Percentiles rank a stretch among this genome's conserved stretches.
These are phyloP conservation scores for Lepidurus packardi DNA, from an alignment of 1,140 invertebrate genomes.

Conservation along the genomic window DNA sequence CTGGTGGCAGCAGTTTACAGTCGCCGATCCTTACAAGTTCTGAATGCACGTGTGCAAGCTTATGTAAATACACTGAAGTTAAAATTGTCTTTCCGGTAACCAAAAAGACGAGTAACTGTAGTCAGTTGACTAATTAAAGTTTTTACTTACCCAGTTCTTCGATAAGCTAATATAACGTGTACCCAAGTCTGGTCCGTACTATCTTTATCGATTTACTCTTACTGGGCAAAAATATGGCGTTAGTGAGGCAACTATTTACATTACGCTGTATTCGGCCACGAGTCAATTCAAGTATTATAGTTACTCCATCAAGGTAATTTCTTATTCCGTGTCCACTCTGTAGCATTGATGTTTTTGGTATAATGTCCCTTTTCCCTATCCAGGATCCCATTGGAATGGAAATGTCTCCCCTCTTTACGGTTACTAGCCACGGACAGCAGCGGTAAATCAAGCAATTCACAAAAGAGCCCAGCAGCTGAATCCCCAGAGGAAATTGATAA, in stretches of 20 bases:
- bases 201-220: neutral
- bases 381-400: neutral
- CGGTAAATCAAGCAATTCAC: neutral
- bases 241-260: neutral
- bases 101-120: neutral
- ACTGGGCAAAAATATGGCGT: neutral
- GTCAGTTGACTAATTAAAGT: neutral
- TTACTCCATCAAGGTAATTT: neutral
- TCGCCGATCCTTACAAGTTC: neutral
- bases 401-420: neutral
- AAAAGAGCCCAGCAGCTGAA: neutral
- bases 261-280: neutral
- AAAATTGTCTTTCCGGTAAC: neutral
- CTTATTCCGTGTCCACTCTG: neutral
- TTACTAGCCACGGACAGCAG: neutral
- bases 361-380: neutral
- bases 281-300: neutral
- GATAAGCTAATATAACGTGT: no score
- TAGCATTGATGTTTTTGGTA: neutral
- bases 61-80: conserved; percentile 4
- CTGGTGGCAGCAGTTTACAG: neutral
- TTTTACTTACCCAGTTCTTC: neutral
- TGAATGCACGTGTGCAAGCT: neutral
- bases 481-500: neutral
- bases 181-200: neutral